A percentile compares a stretch with the other conserved stretches of the same genome.
phyloP scores from a whole-genome alignment of 2,113 vertebrate species.

The Daubentonia madagascariensis region DNA sequence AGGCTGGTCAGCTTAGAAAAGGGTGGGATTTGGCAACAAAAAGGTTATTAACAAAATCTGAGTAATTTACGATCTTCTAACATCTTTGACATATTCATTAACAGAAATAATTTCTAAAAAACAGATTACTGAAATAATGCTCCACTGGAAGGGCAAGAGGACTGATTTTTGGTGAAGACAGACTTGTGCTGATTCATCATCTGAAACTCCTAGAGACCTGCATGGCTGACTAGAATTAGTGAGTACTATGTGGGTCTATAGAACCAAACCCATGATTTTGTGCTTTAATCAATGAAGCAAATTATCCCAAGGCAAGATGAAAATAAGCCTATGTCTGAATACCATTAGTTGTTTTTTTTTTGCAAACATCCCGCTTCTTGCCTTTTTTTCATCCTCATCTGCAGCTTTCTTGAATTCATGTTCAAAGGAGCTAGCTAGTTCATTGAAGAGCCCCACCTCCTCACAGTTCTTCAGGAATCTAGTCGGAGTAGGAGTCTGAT shows the following conservation, averaged over 20 bases:
- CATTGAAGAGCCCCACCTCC: constrained; percentile 98
- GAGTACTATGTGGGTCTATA: neutral
- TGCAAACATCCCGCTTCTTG: constrained; percentile 71
- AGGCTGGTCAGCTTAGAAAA: constrained; percentile 21
- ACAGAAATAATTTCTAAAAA: constrained; percentile 3
- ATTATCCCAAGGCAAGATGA: constrained; percentile 5
- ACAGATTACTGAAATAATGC: neutral
- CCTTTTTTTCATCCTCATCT: constrained; percentile 96
- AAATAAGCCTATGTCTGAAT: constrained; percentile 15
- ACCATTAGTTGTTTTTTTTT: neutral
- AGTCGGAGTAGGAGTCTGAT: constrained; percentile 98
- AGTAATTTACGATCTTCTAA: constrained; percentile 4
- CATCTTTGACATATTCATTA: neutral
- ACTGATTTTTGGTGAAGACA: neutral
- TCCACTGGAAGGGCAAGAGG: neutral
- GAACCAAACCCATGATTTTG: neutral
- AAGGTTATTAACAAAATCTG: neutral
- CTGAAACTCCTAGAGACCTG: neutral
- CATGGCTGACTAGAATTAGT: neutral
- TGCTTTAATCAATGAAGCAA: constrained; percentile 21
- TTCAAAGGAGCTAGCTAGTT: constrained; percentile 95
- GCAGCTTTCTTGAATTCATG: constrained; percentile 95
- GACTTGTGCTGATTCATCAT: neutral
- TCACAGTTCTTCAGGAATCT: constrained; percentile 99
- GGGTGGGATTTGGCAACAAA: neutral